Evolutionary conservation across 2,797 vertebrate genomes (phyloP), one percentile per base, ranked within the genome.

Genomic region (Phrynocephalus forsythii): DNA sequence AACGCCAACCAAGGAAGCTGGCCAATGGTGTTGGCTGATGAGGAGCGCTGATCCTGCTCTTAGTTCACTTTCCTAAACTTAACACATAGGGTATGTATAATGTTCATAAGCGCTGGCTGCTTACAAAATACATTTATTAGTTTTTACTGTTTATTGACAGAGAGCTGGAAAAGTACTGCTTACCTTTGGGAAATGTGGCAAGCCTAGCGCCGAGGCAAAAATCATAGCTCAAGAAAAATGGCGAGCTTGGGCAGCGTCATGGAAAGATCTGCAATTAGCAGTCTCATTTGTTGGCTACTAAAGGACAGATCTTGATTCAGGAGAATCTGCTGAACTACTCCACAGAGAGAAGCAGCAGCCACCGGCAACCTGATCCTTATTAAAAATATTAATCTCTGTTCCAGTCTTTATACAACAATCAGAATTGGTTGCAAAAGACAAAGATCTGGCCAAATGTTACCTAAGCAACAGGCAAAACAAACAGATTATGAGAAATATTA

Each of bases 361-460:
- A 82, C 71, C 48, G 79, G 83, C 76, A 87, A 86, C 82, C 2
- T 85, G 76, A 86, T 90, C 91, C 93, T 95, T 96, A 96, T 96
- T 95, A 96, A 96, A 96, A 94, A 93, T 88, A 96, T 95, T 93
- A 95, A 95, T 95, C 92, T 95, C 69, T 86, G 82, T 92, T 89
- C 85, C 80, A 92, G 91, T 71, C 71, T 93, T 90, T 24, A 67
- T 1, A 90, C 90, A 91, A 88, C 88, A 85, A 93, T 85, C 5
- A 20, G 68, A 18, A 68, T 86, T 89, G 87, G 93, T 89, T 91
- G 91, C 79, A 87, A 86, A 63, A 84, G 82, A 94, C 67, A 15
- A 93, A 79, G 92, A 89, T 91, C 82, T 89, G 24, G 15, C 15
- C 38, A 92, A 67, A 52, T 66, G 69, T 77, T 94, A 85, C 90